Evolutionary conservation across 2,797 vertebrate species (phyloP).

Genomic region (Girardinus metallicus): DNA sequence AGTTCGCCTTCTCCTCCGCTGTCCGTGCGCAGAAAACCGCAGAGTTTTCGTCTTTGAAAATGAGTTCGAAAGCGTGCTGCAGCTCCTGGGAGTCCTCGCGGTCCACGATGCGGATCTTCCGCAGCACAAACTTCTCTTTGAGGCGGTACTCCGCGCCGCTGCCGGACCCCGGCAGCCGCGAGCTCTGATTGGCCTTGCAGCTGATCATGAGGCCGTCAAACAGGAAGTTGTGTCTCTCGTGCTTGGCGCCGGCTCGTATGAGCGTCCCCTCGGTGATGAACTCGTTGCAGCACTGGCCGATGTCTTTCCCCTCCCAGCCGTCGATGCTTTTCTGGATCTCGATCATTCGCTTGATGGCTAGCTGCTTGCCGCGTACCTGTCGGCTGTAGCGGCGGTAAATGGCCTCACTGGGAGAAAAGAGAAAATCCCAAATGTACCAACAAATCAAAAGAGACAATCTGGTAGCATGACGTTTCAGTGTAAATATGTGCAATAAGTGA

Average conservation of each 20-base stretch:
- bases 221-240: conserved; percentile 96
- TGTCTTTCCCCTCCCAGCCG: conserved; percentile 98
- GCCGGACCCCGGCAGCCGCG: conserved; percentile 88
- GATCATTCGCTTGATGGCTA: conserved; percentile 98
- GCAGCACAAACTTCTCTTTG: conserved; percentile 95
- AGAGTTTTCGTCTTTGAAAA: conserved; percentile 91
- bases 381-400: conserved; percentile 92
- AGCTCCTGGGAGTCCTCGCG: conserved; percentile 88
- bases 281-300: conserved; percentile 97
- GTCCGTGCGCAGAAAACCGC: conserved; percentile 89
- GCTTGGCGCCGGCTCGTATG: conserved; percentile 91
- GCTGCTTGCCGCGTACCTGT: conserved; percentile 92
- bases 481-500: not conserved
- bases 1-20: conserved; percentile 91
- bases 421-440: not conserved
- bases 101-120: conserved; percentile 91
- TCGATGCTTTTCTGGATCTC: conserved; percentile 99
- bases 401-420: conserved; percentile 82
- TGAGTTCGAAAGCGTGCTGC: conserved; percentile 89
- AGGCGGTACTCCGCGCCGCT: conserved; percentile 92
- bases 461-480: not conserved
- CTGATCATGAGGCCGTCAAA: conserved; percentile 98
- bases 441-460: not conserved
- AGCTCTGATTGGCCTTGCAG: conserved; percentile 94
- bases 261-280: conserved; percentile 95